Percentiles rank a stretch among this genome's conserved stretches.
These are phyloP conservation scores for Phyllostomus hastatus DNA, from an alignment of 2,113 vertebrate species.

Conservation along the genomic window DNA sequence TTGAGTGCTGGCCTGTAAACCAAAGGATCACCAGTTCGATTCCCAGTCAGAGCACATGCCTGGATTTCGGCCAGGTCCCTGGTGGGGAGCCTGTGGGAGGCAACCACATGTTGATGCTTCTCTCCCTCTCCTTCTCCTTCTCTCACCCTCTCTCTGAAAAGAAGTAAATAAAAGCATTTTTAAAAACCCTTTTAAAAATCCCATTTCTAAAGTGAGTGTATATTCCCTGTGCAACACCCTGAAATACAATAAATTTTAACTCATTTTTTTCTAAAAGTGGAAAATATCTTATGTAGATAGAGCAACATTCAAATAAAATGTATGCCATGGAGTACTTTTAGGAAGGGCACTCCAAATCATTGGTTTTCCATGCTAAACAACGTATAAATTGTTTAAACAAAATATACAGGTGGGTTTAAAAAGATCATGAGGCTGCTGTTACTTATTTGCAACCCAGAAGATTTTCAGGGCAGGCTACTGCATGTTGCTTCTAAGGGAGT, in stretches of 20 bases:
- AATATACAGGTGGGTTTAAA: not conserved
- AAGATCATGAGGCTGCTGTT: not conserved
- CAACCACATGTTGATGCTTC: too few relatives aligned
- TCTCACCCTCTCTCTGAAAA: too few relatives aligned
- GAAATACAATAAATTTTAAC: not conserved
- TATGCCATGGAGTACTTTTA: not conserved
- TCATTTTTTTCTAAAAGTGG: not conserved
- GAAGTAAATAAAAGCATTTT: too few relatives aligned
- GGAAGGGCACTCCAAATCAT: not conserved
- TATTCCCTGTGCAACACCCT: not conserved
- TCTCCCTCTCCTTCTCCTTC: too few relatives aligned
- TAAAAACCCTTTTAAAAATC: too few relatives aligned
- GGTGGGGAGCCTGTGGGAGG: too few relatives aligned
- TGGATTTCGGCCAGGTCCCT: too few relatives aligned
- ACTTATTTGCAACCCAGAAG: not conserved
- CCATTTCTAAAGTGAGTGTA: not conserved
- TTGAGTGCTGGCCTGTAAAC: too few relatives aligned
- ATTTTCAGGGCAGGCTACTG: not conserved
- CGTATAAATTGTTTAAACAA: not conserved
- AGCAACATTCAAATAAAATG: not conserved
- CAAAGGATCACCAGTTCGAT: too few relatives aligned
- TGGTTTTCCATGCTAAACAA: not conserved
- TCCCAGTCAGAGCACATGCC: too few relatives aligned
- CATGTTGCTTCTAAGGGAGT: conserved; percentile 4
- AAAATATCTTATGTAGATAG: not conserved